These are phyloP conservation scores for Nixonia krombeini DNA, from an alignment of 1,140 invertebrate species.

Conservation along the genomic window DNA sequence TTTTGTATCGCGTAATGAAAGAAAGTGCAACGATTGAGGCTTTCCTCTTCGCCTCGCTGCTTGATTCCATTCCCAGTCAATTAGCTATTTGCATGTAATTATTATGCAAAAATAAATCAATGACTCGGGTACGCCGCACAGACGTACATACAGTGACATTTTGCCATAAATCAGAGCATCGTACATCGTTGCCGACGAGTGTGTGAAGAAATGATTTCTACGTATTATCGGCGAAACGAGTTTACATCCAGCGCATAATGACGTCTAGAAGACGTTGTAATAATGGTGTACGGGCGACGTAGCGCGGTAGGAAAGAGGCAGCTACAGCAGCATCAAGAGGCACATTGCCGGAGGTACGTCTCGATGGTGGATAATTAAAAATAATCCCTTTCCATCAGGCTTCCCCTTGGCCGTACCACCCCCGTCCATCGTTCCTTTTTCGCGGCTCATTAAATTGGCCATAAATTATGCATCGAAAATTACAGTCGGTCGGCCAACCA, in stretches of 20 bases:
- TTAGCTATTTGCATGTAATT: too few species aligned
- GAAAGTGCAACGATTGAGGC: too few species aligned
- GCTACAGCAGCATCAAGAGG: constrained; percentile 2
- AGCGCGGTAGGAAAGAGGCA: constrained; percentile 2
- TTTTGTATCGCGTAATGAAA: too few species aligned
- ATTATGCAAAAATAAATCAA: too few species aligned
- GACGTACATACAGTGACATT: constrained; percentile 2
- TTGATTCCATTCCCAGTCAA: too few species aligned
- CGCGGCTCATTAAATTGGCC: constrained; percentile 71
- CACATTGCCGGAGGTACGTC: constrained; percentile 27
- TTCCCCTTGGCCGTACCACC: constrained; percentile 26
- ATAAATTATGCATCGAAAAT: constrained; percentile 73
- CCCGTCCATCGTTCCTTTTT: constrained; percentile 61
- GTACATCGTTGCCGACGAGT: constrained; percentile 11
- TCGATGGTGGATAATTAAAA: constrained; percentile 68
- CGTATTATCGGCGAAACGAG: constrained; percentile 18
- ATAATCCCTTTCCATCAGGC: constrained; percentile 66
- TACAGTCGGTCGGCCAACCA: constrained; percentile 55
- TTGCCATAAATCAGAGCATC: constrained; percentile 19
- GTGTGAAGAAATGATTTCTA: constrained; percentile 26
- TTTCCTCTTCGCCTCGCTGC: too few species aligned
- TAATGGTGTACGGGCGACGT: constrained; percentile 23
- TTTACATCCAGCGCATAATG: constrained; percentile 18
- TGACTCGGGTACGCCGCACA: too few species aligned
- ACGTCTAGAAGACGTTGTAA: constrained; percentile 18